phyloP scores from a whole-genome alignment of 2,888 invertebrate species.

The Melipona beecheii region DNA sequence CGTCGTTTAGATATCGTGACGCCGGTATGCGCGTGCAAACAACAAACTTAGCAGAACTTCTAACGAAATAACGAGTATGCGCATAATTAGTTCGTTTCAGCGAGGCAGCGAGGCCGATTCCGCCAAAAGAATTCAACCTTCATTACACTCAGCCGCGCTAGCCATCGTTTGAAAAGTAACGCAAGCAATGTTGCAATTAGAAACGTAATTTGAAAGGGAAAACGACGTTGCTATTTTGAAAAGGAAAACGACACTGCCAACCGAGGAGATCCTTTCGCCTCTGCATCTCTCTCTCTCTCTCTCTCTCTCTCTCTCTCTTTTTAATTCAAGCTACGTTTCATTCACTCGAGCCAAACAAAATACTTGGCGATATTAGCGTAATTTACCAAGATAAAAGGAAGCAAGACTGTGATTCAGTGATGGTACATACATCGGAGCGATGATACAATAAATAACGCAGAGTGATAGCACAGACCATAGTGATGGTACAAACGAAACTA shows the following conservation, averaged over 20 bases:
- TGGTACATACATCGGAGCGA: too few relatives aligned
- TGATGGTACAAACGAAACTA: too few relatives aligned
- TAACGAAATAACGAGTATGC: slow-evolving; percentile 22
- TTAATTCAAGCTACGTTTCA: not conserved
- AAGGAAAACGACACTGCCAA: slow-evolving; percentile 1
- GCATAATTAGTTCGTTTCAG: slow-evolving; percentile 24
- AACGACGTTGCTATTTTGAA: not conserved
- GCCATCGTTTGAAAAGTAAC: slow-evolving; percentile 6
- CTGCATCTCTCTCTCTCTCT: not conserved
- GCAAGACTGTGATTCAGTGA: not conserved
- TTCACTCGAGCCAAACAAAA: not conserved
- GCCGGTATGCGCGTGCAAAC: slow-evolving; percentile 1
- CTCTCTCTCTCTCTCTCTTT: not conserved
- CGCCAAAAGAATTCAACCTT: slow-evolving; percentile 26
- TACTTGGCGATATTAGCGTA: not conserved
- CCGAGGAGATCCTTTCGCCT: slow-evolving; percentile 7
- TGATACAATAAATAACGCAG: too few relatives aligned
- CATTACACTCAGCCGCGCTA: slow-evolving; percentile 7
- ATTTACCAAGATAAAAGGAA: not conserved
- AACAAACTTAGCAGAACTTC: not conserved
- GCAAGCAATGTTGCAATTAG: slow-evolving; percentile 15
- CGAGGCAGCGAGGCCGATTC: slow-evolving; percentile 9
- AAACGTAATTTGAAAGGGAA: slow-evolving; percentile 20
- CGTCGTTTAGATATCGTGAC: not conserved
- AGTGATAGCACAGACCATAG: too few relatives aligned